A percentile compares a stretch with the other conserved stretches of the same genome.
Conservation (phyloP, 2,797 vertebrate genomes). For the Bovichtus variegatus region DNA sequence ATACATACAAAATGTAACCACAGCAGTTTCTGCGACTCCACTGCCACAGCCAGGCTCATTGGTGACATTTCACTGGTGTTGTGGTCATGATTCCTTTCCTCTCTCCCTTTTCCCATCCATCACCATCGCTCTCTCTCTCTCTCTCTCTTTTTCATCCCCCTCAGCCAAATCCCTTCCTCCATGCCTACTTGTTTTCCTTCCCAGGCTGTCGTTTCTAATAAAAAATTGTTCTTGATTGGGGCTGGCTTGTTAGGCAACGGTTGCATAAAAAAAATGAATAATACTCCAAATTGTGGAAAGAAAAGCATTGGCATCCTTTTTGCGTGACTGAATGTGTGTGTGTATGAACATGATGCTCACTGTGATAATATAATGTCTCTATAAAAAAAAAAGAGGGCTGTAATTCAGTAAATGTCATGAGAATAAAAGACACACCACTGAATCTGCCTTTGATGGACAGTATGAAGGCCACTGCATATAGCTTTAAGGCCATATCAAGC, state of each 20-base stretch:
- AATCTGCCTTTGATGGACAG: constrained; percentile 43
- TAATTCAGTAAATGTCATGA: constrained; percentile 48
- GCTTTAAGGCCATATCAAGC: constrained; percentile 10
- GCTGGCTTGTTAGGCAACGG: constrained; percentile 46
- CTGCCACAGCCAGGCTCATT: constrained; percentile 31
- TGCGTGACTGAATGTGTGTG: constrained; percentile 8
- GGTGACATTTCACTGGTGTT: constrained; percentile 44
- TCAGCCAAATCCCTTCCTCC: constrained; percentile 53
- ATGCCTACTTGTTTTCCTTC: constrained; percentile 45
- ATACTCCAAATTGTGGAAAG: constrained; percentile 26
- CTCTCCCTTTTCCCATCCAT: constrained; percentile 12
- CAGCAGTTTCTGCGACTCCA: constrained; percentile 24
- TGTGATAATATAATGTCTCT: constrained; percentile 41
- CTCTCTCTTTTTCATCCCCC: constrained; percentile 22
- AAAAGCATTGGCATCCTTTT: constrained; percentile 29
- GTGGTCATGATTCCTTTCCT: constrained; percentile 36
- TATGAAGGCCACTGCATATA: constrained; percentile 9
- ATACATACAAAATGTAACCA: not conserved
- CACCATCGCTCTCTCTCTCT: not conserved
- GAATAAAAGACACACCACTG: constrained; percentile 30
- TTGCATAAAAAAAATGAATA: constrained; percentile 47
- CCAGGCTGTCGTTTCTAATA: constrained; percentile 57
- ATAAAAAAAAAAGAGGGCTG: constrained; percentile 22
- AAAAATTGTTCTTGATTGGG: constrained; percentile 46
- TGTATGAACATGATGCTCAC: constrained; percentile 5